Evolutionary conservation across 2,113 vertebrate species (phyloP).

Genomic region (Labeo rohita): DNA sequence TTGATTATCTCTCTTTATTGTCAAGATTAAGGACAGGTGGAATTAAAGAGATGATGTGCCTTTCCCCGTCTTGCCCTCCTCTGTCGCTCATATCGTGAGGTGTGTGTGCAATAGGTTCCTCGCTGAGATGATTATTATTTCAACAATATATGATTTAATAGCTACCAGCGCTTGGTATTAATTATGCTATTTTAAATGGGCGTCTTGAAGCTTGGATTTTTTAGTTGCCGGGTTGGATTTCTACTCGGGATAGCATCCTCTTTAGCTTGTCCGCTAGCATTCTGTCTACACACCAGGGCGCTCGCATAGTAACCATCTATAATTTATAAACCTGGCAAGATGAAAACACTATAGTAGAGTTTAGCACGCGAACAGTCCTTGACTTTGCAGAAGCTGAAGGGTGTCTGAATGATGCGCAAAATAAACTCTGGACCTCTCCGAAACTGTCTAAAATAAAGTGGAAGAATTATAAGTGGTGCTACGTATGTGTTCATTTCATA

Average conservation of each 20-base stretch:
- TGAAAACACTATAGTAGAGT: slow-evolving; percentile 8
- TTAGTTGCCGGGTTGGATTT: not conserved
- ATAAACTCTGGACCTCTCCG: not conserved
- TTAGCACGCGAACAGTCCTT: slow-evolving; percentile 3
- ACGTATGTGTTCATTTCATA: not conserved
- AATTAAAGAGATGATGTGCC: not conserved
- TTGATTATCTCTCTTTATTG: not conserved
- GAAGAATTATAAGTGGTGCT: not conserved
- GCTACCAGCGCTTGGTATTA: not conserved
- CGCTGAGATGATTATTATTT: not conserved
- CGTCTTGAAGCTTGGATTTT: not conserved
- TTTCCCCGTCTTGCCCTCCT: not conserved
- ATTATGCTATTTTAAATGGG: not conserved
- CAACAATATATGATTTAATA: not conserved
- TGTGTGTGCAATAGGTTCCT: not conserved
- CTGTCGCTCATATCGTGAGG: not conserved
- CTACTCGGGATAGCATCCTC: not conserved
- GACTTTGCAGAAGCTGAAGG: not conserved
- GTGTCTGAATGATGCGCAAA: not conserved
- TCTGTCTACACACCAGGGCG: not conserved
- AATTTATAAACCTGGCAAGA: not conserved
- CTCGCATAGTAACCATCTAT: slow-evolving; percentile 1
- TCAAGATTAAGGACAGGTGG: slow-evolving; percentile 1
- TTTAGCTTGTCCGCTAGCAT: not conserved
- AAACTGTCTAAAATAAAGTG: not conserved